Evolutionary conservation across 2,113 vertebrate species (phyloP).

Genomic region (Ursus arctos): DNA sequence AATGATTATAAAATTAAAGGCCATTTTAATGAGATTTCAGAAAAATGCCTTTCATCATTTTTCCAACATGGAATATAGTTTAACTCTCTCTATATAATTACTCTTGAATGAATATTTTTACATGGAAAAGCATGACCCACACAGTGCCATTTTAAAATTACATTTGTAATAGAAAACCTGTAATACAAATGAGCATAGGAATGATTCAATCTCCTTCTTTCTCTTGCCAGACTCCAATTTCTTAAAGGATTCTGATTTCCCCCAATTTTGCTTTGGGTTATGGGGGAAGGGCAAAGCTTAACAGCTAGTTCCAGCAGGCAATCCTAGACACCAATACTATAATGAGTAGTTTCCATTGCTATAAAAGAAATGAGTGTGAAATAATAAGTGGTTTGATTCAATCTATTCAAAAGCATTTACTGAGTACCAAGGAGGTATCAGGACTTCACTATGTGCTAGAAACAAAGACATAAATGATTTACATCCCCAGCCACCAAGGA

Average conservation of each 20-base stretch:
- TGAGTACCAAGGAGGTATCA: neutral
- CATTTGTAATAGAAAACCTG: constrained; percentile 12
- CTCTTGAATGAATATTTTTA: constrained; percentile 14
- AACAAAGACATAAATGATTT: constrained; percentile 21
- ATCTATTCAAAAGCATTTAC: neutral
- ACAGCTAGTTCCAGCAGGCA: neutral
- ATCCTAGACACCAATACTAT: neutral
- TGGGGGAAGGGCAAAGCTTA: neutral
- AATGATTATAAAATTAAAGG: constrained; percentile 72
- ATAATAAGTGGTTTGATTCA: neutral
- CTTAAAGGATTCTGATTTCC: constrained; percentile 24
- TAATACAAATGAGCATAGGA: neutral
- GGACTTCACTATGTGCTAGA: neutral
- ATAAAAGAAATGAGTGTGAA: neutral
- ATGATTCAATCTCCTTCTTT: neutral
- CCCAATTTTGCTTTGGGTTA: neutral
- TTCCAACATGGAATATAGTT: constrained; percentile 39
- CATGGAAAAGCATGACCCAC: neutral
- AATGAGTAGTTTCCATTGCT: neutral
- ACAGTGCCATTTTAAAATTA: neutral
- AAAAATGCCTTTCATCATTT: constrained; percentile 46
- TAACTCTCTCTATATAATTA: constrained; percentile 12
- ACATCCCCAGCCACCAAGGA: neutral
- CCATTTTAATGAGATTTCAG: constrained; percentile 67
- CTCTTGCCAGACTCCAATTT: neutral